Evolutionary conservation across 1,140 invertebrate genomes (phyloP).

Genomic region (Tetramorium simillimum): DNA sequence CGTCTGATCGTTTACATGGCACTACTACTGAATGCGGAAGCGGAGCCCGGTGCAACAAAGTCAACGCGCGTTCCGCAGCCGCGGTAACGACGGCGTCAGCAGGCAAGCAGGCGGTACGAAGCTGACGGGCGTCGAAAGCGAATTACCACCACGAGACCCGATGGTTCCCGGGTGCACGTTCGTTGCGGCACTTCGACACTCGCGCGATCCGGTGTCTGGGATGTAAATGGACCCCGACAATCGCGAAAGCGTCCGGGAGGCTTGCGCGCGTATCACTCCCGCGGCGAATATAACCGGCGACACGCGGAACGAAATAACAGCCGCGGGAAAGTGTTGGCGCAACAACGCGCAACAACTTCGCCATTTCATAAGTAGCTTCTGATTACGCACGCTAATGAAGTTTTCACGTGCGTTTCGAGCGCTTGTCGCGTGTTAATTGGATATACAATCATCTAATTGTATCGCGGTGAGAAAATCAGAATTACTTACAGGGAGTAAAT

Average conservation of each 20-base stretch:
- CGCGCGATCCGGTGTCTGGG: constrained; percentile 11
- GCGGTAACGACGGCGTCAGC: background rate
- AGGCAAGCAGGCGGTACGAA: background rate
- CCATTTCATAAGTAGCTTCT: constrained; percentile 18
- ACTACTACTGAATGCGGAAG: constrained; percentile 25
- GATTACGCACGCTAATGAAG: constrained; percentile 34
- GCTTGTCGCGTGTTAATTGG: constrained; percentile 1
- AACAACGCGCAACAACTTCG: background rate
- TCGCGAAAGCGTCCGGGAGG: constrained; percentile 17
- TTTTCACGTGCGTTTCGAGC: background rate
- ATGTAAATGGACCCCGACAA: constrained; percentile 45
- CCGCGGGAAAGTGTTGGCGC: background rate
- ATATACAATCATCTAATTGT: background rate
- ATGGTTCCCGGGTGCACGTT: constrained; percentile 17
- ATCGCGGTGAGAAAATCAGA: constrained; percentile 4
- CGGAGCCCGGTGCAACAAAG: background rate
- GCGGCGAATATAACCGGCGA: background rate
- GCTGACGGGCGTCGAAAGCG: constrained; percentile 43
- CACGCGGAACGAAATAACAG: constrained; percentile 27
- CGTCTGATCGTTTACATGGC: background rate
- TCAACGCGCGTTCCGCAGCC: constrained; percentile 1
- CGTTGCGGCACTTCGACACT: constrained; percentile 26
- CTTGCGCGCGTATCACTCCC: background rate
- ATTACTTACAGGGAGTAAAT: constrained; percentile 35
- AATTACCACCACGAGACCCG: constrained; percentile 47